Evolutionary conservation across 2,113 vertebrate species (phyloP), one percentile per base, ranked within the genome.

Genomic region (Urocitellus parryii): DNA sequence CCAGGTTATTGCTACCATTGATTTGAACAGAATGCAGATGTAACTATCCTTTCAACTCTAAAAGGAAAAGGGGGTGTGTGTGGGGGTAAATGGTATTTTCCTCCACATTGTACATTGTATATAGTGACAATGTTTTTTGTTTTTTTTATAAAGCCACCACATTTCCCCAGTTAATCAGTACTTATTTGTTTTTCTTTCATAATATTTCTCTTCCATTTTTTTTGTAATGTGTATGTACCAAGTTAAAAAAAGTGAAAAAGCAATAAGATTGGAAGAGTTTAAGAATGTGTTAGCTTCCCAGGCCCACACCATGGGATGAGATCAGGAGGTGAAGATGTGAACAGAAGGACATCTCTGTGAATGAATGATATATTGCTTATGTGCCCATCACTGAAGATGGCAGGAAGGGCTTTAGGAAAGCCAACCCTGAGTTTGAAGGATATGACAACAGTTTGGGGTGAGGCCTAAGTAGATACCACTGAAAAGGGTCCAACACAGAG

Each of bases 131-230:
- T 51, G n/a, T 65, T 76, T 53, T 53, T 11, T 51, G 9, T 53
- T 53, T 51, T 51, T 72, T 70, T 83, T 39, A 81, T 67, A 70
- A 94, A 91, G 22, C 4, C 2, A 67, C 90, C 25, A 74, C 32
- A 88, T 90, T 88, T 58, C 34, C 74, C 39, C 27, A 90, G 18
- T 48, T 68, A 72, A 90, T 81, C 58, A 45, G 45, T 84, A 4
- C 17, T n/a, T 89, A 27, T n/a, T 42, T 91, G 29, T 81, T 92
- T 81, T 45, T 79, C n/a, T 95, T 72, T 65, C 34, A 48, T 84
- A 63, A 76, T 92, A 77, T 65, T 72, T 73, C 13, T 17, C 13
- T 68, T 76, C 2, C 6, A 48, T 81, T n/a, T n/a, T 77, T 79
- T 84, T 91, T 25, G 86, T 8, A 84, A 87, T 29, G 3, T 63